A percentile compares a stretch with the other conserved stretches of the same genome.
Evolutionary conservation across 2,888 invertebrate genomes (phyloP).

Genomic region (Acanthosepion esculentum): DNA sequence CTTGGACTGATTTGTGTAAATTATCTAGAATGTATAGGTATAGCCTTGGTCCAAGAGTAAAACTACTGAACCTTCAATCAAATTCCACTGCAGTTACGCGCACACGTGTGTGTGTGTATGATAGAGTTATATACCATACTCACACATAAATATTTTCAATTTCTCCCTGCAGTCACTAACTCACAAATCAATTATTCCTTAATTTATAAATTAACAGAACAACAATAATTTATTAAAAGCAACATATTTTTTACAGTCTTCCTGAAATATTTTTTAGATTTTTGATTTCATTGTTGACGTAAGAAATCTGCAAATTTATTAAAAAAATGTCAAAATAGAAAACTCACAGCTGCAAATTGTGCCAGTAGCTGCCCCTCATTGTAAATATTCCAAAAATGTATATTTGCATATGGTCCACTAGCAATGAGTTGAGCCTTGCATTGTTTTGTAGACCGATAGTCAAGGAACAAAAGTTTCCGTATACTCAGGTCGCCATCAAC

Average conservation of each 20-base stretch:
- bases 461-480: conserved; percentile 71
- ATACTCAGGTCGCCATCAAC: conserved; percentile 74
- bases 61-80: too few relatives aligned
- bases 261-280: too few relatives aligned
- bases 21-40: too few relatives aligned
- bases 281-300: background rate
- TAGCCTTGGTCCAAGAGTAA: too few relatives aligned
- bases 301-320: background rate
- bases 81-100: too few relatives aligned
- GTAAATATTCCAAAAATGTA: conserved; percentile 75
- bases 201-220: background rate
- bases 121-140: too few relatives aligned
- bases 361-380: conserved; percentile 72
- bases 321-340: background rate
- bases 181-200: too few relatives aligned
- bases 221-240: background rate
- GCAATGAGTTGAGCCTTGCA: conserved; percentile 72
- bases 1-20: too few relatives aligned
- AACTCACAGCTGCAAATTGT: conserved; percentile 72
- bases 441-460: conserved; percentile 69
- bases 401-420: conserved; percentile 72
- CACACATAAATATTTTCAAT: too few relatives aligned
- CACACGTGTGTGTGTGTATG: too few relatives aligned
- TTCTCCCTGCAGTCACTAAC: too few relatives aligned
- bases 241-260: background rate